Evolutionary conservation across 2,888 invertebrate genomes (phyloP).

Genomic region (Eristalis tenax): DNA sequence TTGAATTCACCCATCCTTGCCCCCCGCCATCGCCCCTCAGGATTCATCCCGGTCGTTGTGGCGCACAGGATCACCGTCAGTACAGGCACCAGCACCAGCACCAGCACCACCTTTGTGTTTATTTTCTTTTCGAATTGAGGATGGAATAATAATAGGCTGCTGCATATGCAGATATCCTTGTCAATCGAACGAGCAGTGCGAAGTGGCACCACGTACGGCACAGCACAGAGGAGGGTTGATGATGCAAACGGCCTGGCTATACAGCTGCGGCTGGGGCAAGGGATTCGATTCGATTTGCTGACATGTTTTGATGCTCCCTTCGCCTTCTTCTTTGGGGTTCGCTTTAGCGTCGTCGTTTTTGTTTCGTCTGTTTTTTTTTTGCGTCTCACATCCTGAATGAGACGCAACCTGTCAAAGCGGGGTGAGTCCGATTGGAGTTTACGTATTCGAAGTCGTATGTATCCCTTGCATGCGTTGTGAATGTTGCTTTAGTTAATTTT

Average conservation of each 20-base stretch:
- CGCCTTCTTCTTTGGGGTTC: not conserved
- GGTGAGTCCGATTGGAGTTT: constrained; percentile 56
- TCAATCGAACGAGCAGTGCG: constrained; percentile 44
- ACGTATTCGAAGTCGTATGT: constrained; percentile 54
- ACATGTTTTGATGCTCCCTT: constrained; percentile 44
- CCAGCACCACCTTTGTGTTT: constrained; percentile 44
- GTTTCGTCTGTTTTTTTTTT: not conserved
- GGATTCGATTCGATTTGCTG: constrained; percentile 25
- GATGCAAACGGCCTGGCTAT: not conserved
- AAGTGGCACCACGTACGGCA: constrained; percentile 53
- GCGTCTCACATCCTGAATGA: constrained; percentile 31
- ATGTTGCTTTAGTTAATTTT: constrained; percentile 66
- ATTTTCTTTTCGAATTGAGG: constrained; percentile 65
- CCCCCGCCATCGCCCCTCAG: not conserved
- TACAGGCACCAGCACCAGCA: not conserved
- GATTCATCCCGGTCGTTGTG: constrained; percentile 6
- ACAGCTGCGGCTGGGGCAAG: not conserved
- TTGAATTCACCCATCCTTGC: not conserved
- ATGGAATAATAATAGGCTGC: constrained; percentile 63
- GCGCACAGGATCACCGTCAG: not conserved
- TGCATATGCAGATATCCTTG: constrained; percentile 57
- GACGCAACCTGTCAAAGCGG: not conserved
- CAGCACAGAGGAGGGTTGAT: constrained; percentile 1
- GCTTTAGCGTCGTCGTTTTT: constrained; percentile 22
- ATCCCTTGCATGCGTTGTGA: constrained; percentile 38